phyloP scores from a whole-genome alignment of 2,113 vertebrate species.

The Calypte anna region DNA sequence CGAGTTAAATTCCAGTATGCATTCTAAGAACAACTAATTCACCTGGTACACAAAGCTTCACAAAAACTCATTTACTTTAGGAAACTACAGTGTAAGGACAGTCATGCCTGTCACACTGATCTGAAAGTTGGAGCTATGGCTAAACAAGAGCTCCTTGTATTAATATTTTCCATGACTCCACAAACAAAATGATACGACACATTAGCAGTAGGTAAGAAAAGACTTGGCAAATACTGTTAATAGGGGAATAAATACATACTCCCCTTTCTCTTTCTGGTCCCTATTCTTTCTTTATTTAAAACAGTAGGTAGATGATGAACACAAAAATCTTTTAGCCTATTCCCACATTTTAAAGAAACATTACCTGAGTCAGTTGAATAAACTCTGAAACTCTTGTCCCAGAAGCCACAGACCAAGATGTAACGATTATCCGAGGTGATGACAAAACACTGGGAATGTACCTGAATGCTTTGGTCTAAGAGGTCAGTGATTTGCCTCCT shows the following conservation, averaged over 20 bases:
- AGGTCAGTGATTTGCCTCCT: conserved; percentile 95
- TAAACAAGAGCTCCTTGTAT: conserved; percentile 11
- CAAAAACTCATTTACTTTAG: background rate
- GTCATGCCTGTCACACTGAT: background rate
- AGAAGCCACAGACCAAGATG: conserved; percentile 96
- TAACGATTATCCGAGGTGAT: conserved; percentile 95
- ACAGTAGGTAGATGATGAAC: background rate
- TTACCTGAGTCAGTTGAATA: conserved; percentile 96
- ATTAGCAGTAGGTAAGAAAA: background rate
- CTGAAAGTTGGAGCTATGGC: background rate
- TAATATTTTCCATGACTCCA: background rate
- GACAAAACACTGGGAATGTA: conserved; percentile 94
- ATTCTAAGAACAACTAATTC: background rate
- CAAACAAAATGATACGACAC: background rate
- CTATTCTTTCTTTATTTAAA: background rate
- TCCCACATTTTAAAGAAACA: background rate
- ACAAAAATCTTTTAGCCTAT: background rate
- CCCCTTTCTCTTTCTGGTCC: background rate
- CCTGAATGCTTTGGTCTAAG: conserved; percentile 96
- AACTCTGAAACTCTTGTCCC: conserved; percentile 98
- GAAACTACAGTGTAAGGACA: background rate
- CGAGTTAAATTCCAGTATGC: background rate
- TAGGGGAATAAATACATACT: background rate
- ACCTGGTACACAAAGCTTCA: background rate
- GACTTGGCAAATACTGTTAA: background rate